These are phyloP conservation scores for Nematolebias whitei DNA, from an alignment of 2,113 vertebrate species.

Conservation along the genomic window DNA sequence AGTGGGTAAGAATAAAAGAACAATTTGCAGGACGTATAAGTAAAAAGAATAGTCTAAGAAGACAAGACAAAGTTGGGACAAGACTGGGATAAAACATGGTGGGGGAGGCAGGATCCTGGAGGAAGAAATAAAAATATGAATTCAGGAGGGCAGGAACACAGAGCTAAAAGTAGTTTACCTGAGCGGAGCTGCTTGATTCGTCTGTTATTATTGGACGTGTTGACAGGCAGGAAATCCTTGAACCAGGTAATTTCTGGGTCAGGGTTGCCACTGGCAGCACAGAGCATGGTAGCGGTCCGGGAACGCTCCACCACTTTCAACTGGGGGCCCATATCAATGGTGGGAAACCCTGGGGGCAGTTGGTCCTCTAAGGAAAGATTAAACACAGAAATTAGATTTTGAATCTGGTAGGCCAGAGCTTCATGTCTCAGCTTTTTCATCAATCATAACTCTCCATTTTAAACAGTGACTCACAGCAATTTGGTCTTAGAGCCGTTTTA, in stretches of 20 bases:
- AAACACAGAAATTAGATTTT: slow-evolving; percentile 53
- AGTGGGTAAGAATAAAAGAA: slow-evolving; percentile 46
- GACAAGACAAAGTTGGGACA: slow-evolving; percentile 10
- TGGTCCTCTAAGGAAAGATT: slow-evolving; percentile 89
- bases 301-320: slow-evolving; percentile 98
- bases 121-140: slow-evolving; percentile 41
- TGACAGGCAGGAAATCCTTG: slow-evolving; percentile 98
- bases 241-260: slow-evolving; percentile 99
- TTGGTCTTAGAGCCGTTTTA: too few species aligned
- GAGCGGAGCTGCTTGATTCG: slow-evolving; percentile 98
- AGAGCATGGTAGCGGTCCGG: slow-evolving; percentile 98
- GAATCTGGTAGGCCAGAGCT: neutral
- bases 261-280: slow-evolving; percentile 96
- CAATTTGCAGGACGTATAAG: slow-evolving; percentile 26
- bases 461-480: too few species aligned
- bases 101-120: slow-evolving; percentile 8
- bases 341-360: slow-evolving; percentile 94
- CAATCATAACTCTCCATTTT: too few species aligned
- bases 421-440: neutral
- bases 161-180: slow-evolving; percentile 81
- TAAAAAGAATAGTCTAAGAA: slow-evolving; percentile 30
- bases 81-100: slow-evolving; percentile 39
- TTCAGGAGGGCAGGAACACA: slow-evolving; percentile 2
- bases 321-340: slow-evolving; percentile 98
- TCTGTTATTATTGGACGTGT: slow-evolving; percentile 95